phyloP scores from a whole-genome alignment of 2,888 invertebrate species.

The Dolichomitus sp. region DNA sequence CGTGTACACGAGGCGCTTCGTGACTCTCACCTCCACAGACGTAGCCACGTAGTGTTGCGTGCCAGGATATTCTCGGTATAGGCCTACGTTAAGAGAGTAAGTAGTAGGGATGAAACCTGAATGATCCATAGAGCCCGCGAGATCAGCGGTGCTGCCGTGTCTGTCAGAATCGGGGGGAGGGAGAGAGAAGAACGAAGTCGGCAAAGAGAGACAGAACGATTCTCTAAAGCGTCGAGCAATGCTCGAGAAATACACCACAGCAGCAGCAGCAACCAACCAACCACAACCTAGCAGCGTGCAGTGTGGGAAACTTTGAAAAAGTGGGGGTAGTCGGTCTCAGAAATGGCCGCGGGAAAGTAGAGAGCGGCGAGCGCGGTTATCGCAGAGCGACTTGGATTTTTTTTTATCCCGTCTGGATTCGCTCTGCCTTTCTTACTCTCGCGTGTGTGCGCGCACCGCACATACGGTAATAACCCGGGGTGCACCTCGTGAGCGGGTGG shows the following conservation, averaged over 20 bases:
- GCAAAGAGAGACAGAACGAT: constrained; percentile 72
- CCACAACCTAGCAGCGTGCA: constrained; percentile 19
- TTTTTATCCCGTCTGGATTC: constrained; percentile 25
- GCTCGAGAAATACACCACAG: constrained; percentile 35
- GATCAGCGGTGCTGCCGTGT: constrained; percentile 42
- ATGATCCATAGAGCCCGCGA: constrained; percentile 79
- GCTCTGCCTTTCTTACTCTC: constrained; percentile 47
- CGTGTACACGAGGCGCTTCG: constrained; percentile 45
- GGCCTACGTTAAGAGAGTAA: background rate
- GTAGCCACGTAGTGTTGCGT: constrained; percentile 9
- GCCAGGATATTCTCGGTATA: constrained; percentile 34
- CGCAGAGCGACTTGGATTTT: constrained; percentile 57
- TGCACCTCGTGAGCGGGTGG: constrained; percentile 59
- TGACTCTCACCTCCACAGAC: constrained; percentile 43
- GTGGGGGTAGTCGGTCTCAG: constrained; percentile 80
- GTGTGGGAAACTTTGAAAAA: constrained; percentile 80
- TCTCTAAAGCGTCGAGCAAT: constrained; percentile 47
- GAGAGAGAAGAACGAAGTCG: constrained; percentile 77
- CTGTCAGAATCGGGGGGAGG: background rate
- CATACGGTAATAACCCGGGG: constrained; percentile 31
- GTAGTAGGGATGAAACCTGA: constrained; percentile 82
- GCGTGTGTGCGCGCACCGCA: constrained; percentile 33
- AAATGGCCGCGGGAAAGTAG: constrained; percentile 86
- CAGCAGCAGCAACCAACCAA: constrained; percentile 81
- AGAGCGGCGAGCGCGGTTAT: constrained; percentile 75